phyloP scores from a whole-genome alignment of 2,888 invertebrate genomes.

The Cordilura impudica region DNA sequence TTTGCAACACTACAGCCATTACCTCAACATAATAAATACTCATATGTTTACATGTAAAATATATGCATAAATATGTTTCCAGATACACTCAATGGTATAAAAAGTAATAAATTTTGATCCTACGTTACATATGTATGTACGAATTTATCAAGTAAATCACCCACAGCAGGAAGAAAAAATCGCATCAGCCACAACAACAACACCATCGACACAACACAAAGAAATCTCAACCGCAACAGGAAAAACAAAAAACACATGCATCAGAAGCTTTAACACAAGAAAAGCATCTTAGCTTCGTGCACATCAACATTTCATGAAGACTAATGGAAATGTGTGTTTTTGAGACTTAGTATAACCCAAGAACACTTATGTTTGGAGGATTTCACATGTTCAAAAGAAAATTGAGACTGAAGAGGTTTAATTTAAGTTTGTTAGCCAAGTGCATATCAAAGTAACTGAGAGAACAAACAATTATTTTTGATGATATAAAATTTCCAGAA shows the following conservation, averaged over 20 bases:
- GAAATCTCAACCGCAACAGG: background rate
- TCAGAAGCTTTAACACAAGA: constrained; percentile 1
- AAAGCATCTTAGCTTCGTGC: background rate
- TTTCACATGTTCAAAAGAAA: too few relatives aligned
- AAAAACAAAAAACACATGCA: constrained; percentile 8
- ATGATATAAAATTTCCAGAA: too few relatives aligned
- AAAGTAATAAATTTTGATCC: constrained; percentile 46
- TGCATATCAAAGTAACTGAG: too few relatives aligned
- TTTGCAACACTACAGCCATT: background rate
- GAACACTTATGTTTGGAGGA: background rate
- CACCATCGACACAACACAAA: background rate
- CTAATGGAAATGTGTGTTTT: background rate
- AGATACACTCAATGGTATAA: constrained; percentile 4
- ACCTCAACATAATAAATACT: background rate
- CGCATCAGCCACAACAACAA: constrained; percentile 10
- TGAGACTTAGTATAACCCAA: too few relatives aligned
- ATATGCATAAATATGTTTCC: background rate
- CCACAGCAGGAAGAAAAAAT: constrained; percentile 55
- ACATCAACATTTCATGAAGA: background rate
- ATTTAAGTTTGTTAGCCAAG: too few relatives aligned
- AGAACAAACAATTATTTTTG: too few relatives aligned
- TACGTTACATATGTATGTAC: constrained; percentile 50
- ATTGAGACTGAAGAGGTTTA: too few relatives aligned
- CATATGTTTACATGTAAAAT: background rate
- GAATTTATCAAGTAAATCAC: constrained; percentile 58